phyloP scores from a whole-genome alignment of 64 coral and sea anemone genomes.

The Montipora efflorescens region DNA sequence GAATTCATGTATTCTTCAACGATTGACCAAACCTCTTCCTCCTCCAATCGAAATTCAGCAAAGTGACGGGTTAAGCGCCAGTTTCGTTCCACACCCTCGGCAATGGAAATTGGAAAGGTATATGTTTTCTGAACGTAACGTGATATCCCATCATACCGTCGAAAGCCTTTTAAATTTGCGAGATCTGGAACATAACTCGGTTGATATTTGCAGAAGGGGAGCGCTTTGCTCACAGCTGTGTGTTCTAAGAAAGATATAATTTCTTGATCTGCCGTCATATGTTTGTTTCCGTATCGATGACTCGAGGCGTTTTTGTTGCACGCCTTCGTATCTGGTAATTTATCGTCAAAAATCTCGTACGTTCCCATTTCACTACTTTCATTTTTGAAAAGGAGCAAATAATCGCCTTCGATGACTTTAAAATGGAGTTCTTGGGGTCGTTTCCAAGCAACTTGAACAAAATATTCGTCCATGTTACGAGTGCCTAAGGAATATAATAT shows the following conservation, averaged over 20 bases:
- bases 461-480: not conserved
- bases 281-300: too few relatives aligned
- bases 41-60: not conserved
- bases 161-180: not conserved
- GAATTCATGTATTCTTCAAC: conserved; percentile 42
- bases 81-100: not conserved
- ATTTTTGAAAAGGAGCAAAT: not conserved
- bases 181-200: conserved; percentile 4
- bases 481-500: not conserved
- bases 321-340: too few relatives aligned
- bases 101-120: not conserved
- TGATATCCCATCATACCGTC: not conserved
- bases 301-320: too few relatives aligned
- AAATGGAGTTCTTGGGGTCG: not conserved
- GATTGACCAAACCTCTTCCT: conserved; percentile 4
- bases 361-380: not conserved
- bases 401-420: not conserved
- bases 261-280: too few relatives aligned
- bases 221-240: not conserved
- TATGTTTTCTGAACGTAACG: not conserved
- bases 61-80: not conserved
- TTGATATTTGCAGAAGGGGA: not conserved
- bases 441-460: conserved; percentile 1
- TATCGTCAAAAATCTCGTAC: too few relatives aligned
- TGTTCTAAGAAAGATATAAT: not conserved